Base-by-base conservation (phyloP, 2,797 vertebrate species). In the Phrynocephalus forsythii region DNA sequence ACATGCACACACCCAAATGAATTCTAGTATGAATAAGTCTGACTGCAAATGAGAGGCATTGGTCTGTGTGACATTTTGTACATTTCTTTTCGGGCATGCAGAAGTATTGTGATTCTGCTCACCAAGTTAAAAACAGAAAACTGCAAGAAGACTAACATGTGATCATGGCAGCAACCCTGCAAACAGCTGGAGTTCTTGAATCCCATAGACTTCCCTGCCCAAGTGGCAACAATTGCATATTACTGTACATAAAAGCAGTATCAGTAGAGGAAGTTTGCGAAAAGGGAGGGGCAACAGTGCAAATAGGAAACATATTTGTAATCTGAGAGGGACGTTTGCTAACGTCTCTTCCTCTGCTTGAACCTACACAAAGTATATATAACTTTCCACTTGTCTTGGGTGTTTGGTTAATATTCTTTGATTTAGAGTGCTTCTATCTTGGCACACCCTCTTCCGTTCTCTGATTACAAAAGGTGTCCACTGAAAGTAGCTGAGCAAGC, bases 221-320 rank as follows among this genome's bases (percentile, higher is more conserved):
- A 38, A 84, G 85, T 93, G 76, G 92, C 89, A 78, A 52, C 52
- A 18, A 77, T 73, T 92, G 83, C 30, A 68, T 76, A 82, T 38
- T 38, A 66, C 83, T 81, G 44, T 85, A 92, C 91, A 94, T 84
- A 86, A 90, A 94, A 91, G 66, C 26, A 81, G n/a, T 28, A 66
- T 56, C 94, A 92, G 88, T 93, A 88, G 91, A 87, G 67, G 84
- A 93, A 83, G 90, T 95, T 89, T 94, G 87, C 38, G 90, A 56
- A 84, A 1, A 82, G 89, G 82, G 38, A 89, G 48, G 86, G 75
- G 66, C 88, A 56, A 11, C n/a, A 92, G 92, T 87, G 85, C 91
- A 94, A 96, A 92, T 77, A 68, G 90, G 83, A 33, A 85, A 69
- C 48, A 28, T 94, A 82, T 95, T 94, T 95, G 84, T 90, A 90